Evolutionary conservation across 2,113 vertebrate genomes (phyloP).

Genomic region (Chamaetylas fuelleborni): DNA sequence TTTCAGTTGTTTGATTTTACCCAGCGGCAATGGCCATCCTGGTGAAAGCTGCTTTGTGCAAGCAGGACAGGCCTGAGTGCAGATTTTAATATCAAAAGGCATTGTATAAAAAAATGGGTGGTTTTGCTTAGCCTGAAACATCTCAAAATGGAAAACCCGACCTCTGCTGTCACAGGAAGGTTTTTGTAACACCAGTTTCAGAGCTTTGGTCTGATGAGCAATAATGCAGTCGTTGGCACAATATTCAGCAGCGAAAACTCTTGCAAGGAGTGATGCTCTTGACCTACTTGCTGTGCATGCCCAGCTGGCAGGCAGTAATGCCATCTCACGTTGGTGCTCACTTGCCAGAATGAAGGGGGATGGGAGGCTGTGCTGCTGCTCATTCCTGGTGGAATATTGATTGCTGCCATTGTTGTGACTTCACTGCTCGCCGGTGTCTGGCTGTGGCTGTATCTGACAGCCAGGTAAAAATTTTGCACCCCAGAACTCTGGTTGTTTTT

Average conservation of each 20-base stretch:
- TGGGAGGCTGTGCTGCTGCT: not conserved
- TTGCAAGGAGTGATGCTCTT: constrained; percentile 28
- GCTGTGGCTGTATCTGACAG: not conserved
- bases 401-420: not conserved
- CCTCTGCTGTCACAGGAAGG: not conserved
- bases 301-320: constrained; percentile 9
- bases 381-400: not conserved
- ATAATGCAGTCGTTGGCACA: not conserved
- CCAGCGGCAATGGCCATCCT: not conserved
- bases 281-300: constrained; percentile 38
- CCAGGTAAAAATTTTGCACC: not conserved
- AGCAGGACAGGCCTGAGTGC: not conserved
- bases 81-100: not conserved
- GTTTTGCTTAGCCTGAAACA: not conserved
- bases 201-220: not conserved
- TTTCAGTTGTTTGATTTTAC: not conserved
- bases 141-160: not conserved
- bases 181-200: not conserved
- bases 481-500: not conserved
- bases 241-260: not conserved
- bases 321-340: not conserved
- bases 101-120: not conserved
- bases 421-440: accelerated
- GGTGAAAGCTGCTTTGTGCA: not conserved
- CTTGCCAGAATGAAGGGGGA: not conserved